Conservation (phyloP, 2,888 invertebrate species). For the Tachina grossa region DNA sequence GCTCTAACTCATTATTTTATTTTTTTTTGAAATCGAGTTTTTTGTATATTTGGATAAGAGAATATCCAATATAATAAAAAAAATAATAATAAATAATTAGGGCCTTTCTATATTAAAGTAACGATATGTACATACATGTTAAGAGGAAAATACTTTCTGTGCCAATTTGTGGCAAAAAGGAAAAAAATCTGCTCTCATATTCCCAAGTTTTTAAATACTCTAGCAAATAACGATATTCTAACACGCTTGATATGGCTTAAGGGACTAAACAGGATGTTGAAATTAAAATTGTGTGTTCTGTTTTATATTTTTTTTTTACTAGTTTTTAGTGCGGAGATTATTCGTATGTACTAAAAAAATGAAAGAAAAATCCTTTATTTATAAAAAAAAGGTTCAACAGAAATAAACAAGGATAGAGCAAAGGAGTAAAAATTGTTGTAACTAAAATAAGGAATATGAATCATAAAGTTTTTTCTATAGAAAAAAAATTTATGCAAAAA, state of each 20-base stretch:
- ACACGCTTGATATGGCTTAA: slow-evolving; percentile 71
- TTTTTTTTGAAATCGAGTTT: no score
- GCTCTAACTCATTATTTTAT: no score
- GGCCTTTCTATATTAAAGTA: no score
- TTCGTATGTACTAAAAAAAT: neutral
- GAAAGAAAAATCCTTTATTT: slow-evolving; percentile 21
- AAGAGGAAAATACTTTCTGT: neutral
- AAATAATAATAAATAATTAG: no score
- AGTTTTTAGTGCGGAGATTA: neutral
- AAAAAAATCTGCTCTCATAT: neutral
- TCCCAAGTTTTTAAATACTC: neutral
- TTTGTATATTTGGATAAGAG: no score
- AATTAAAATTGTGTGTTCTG: slow-evolving; percentile 15
- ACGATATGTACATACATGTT: neutral
- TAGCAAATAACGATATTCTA: slow-evolving; percentile 75
- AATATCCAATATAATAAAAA: no score
- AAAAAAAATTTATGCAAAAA: neutral
- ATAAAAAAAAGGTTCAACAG: slow-evolving; percentile 44
- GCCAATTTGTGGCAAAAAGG: neutral
- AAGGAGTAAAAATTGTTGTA: neutral
- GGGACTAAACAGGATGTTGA: slow-evolving; percentile 49
- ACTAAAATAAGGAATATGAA: neutral
- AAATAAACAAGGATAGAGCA: neutral
- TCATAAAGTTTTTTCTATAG: neutral
- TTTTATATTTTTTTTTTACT: slow-evolving; percentile 18